A percentile compares a stretch with the other conserved stretches of the same genome.
These are phyloP conservation scores for Hypanus sabinus DNA, from an alignment of 2,113 vertebrate species.

Conservation along the genomic window DNA sequence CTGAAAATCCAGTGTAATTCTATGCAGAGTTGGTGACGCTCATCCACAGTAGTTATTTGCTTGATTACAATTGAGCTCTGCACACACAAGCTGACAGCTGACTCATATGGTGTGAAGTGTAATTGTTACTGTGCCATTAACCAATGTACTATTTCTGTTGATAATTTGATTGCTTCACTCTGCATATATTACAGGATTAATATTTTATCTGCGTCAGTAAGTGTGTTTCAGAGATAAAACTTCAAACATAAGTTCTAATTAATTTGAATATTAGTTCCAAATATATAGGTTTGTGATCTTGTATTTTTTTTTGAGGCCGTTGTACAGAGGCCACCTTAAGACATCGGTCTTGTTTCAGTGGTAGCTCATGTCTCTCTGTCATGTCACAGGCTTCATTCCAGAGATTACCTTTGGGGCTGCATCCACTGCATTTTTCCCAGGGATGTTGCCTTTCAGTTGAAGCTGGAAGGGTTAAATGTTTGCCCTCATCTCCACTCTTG, in stretches of 20 bases:
- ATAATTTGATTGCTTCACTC: neutral
- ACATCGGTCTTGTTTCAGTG: neutral
- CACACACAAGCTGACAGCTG: neutral
- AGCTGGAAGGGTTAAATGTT: no score
- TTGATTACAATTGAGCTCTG: neutral
- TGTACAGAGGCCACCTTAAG: neutral
- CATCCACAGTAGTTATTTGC: neutral
- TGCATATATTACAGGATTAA: neutral
- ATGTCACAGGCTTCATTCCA: neutral
- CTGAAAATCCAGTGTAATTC: neutral
- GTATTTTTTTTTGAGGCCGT: neutral
- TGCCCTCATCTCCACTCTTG: no score
- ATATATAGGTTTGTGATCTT: neutral
- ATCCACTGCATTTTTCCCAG: neutral
- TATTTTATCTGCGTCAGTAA: neutral
- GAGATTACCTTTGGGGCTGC: neutral
- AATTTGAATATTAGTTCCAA: neutral
- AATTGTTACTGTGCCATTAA: slow-evolving; percentile 25
- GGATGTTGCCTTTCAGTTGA: no score
- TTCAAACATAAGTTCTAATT: neutral
- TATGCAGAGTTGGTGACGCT: neutral
- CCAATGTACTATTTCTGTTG: neutral
- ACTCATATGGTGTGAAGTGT: neutral
- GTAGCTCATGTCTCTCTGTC: neutral
- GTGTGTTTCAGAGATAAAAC: neutral